These are phyloP conservation scores for Falco peregrinus DNA, from an alignment of 2,797 vertebrate species.

Conservation along the genomic window DNA sequence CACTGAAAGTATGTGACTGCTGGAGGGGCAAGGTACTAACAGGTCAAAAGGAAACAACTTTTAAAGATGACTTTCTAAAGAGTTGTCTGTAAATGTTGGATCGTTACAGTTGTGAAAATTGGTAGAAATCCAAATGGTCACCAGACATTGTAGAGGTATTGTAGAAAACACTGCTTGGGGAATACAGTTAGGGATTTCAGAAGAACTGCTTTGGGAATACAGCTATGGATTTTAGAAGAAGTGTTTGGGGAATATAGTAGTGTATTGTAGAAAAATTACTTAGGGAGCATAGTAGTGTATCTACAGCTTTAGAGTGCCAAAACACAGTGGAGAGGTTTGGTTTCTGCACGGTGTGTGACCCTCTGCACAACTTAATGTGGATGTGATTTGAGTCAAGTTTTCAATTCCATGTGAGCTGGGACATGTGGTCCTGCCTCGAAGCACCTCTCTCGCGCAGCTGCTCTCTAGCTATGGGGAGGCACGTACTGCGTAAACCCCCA, in stretches of 20 bases:
- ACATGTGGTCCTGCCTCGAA: too few relatives aligned
- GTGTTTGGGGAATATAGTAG: neutral
- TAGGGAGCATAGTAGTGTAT: rapidly evolving
- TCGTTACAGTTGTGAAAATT: neutral
- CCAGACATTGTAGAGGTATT: neutral
- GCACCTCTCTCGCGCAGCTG: rapidly evolving
- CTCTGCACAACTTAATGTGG: rapidly evolving
- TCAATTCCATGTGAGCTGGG: neutral
- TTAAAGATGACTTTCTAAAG: neutral
- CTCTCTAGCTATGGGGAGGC: rapidly evolving
- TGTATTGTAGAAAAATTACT: neutral
- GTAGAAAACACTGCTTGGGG: neutral
- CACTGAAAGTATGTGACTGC: rapidly evolving
- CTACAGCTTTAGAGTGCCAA: rapidly evolving
- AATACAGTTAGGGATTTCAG: neutral
- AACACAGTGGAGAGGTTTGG: neutral
- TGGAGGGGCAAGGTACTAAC: neutral
- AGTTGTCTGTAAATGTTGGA: neutral
- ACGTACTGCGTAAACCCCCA: rapidly evolving
- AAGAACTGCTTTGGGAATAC: neutral
- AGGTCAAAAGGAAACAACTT: neutral
- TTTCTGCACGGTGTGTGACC: rapidly evolving
- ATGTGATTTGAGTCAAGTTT: neutral
- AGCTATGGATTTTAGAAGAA: neutral
- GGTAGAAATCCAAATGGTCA: neutral